phyloP scores from a whole-genome alignment of 2,113 vertebrate species.

The Erythrolamprus reginae region DNA sequence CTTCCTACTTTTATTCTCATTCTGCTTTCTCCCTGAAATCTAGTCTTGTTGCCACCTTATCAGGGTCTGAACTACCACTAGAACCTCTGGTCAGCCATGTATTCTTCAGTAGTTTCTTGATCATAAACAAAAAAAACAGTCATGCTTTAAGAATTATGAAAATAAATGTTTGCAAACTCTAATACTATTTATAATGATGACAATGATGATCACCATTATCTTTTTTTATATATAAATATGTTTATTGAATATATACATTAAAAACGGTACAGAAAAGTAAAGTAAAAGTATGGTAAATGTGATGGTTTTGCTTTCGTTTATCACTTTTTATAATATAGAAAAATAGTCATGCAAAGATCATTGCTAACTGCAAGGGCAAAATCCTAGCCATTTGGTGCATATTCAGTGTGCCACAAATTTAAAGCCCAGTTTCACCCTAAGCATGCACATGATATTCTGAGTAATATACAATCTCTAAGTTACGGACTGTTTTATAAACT shows the following conservation, averaged over 20 bases:
- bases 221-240: no score
- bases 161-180: not conserved
- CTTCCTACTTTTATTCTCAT: not conserved
- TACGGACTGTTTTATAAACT: not conserved
- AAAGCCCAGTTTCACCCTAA: not conserved
- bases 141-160: not conserved
- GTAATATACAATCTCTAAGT: not conserved
- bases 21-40: not conserved
- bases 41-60: not conserved
- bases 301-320: not conserved
- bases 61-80: not conserved
- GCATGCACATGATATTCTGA: not conserved
- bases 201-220: not conserved
- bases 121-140: not conserved
- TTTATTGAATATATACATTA: no score
- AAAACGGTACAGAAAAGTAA: no score
- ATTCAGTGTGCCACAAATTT: not conserved
- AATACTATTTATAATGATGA: not conserved
- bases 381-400: not conserved
- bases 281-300: no score
- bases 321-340: not conserved
- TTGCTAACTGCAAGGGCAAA: not conserved
- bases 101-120: not conserved
- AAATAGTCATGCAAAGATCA: not conserved
- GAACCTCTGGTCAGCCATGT: not conserved